Evolutionary conservation across 1,140 invertebrate species (phyloP).

Genomic region (Trachymyrmex cornetzi): DNA sequence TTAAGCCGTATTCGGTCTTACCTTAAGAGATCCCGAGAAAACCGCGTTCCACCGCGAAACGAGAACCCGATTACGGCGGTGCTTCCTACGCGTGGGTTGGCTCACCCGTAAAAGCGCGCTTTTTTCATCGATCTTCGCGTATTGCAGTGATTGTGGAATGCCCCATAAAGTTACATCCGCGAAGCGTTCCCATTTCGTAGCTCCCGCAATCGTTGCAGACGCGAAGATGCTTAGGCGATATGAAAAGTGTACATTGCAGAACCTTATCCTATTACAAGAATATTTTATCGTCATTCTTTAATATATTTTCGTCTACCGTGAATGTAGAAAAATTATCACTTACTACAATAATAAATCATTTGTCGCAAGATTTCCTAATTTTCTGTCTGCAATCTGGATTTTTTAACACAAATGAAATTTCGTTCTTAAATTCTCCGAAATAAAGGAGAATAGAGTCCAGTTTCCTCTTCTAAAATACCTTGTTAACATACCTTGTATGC

Average conservation of each 20-base stretch:
- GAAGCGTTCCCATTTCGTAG: neutral
- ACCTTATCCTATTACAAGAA: neutral
- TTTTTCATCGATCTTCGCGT: slow-evolving; percentile 23
- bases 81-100: neutral
- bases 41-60: slow-evolving; percentile 13
- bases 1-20: slow-evolving; percentile 74
- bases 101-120: slow-evolving; percentile 47
- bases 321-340: neutral
- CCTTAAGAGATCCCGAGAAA: neutral
- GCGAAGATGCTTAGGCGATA: neutral
- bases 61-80: neutral
- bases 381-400: too few relatives aligned
- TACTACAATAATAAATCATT: neutral
- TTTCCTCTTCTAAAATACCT: too few relatives aligned
- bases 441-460: too few relatives aligned
- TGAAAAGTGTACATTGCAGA: neutral
- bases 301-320: neutral
- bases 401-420: too few relatives aligned
- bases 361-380: neutral
- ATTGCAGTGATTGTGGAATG: slow-evolving; percentile 12
- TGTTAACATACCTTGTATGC: too few relatives aligned
- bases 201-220: neutral
- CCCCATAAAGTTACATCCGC: slow-evolving; percentile 14
- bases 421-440: too few relatives aligned
- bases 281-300: neutral